Evolutionary conservation across 2,797 vertebrate genomes (phyloP), one percentile per base, ranked within the genome.

Genomic region (Champsocephalus esox): DNA sequence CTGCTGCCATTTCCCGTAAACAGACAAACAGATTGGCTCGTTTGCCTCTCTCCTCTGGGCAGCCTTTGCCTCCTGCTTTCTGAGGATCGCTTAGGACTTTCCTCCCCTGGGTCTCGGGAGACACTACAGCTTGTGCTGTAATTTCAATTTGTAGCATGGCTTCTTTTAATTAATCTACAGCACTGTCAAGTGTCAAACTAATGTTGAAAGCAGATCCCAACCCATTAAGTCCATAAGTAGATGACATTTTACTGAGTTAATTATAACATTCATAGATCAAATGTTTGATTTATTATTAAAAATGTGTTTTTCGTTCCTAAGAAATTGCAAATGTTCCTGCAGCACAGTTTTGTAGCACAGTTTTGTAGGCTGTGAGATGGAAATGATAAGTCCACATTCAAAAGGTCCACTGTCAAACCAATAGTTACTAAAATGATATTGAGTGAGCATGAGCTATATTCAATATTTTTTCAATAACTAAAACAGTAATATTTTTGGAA

Each of bases 1-100:
- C 96, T 97, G 95, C 95, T 96, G 95, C 96, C 93, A 82, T 95
- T 97, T 95, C 95, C 96, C 95, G 95, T 96, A 97, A 98, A 97
- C 95, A 97, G 96, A 97, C 95, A 96, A 97, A 97, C 97, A 98
- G 96, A 89, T 86, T 91, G 85, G 77, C 95, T 97, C 89, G 93
- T 96, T 96, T 96, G 95, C 95, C 94, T 96, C 95, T 96, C 95
- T 96, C 95, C 93, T 97, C 95, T 96, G 96, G 90, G 96, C 94
- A 95, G 95, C 95, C 96, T 82, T 95, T 94, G 96, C 96, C 94
- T 95, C 94, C 95, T 79, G 79, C 83, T 89, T 93, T 80, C 82
- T 80, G 79, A 84, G 86, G 84, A 93, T 82, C 79, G 71, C 79
- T 92, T 85, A 89, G 85, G 87, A 89, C 79, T 75, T 56, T 75